Evolutionary conservation across 2,113 vertebrate species (phyloP).

Genomic region (Colistium nudipinnis): DNA sequence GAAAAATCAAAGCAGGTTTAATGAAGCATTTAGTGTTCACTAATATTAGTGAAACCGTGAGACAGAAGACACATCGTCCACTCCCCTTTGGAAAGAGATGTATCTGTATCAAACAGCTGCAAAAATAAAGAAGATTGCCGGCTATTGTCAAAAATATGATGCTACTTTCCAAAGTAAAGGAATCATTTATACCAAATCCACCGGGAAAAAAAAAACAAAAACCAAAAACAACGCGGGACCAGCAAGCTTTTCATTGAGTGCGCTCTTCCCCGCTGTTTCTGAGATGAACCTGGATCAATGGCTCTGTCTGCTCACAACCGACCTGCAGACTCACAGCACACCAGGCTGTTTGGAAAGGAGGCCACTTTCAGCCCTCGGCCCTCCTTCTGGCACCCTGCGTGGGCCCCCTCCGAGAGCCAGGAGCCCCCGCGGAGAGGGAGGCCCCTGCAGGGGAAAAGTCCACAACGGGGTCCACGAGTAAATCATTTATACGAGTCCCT

Average conservation of each 20-base stretch:
- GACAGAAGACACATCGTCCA: not conserved
- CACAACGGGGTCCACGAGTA: slow-evolving; percentile 48
- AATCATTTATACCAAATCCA: not conserved
- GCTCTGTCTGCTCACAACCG: not conserved
- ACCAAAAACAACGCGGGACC: not conserved
- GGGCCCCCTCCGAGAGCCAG: slow-evolving; percentile 21
- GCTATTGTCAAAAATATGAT: not conserved
- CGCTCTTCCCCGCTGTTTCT: not conserved
- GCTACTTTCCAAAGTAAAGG: not conserved
- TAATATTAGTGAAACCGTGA: not conserved
- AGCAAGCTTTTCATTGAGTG: not conserved
- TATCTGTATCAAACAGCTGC: not conserved
- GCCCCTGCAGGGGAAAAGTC: slow-evolving; percentile 35
- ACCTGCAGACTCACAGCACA: slow-evolving; percentile 3
- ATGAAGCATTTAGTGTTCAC: not conserved
- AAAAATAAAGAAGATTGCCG: not conserved
- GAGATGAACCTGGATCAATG: not conserved
- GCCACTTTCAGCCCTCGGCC: slow-evolving; percentile 28
- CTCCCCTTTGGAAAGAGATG: not conserved
- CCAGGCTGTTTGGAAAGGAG: slow-evolving; percentile 12
- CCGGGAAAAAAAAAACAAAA: not conserved
- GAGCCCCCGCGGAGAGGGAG: slow-evolving; percentile 31
- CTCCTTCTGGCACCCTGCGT: slow-evolving; percentile 29
- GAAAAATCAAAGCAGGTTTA: not conserved
- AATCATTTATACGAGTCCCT: slow-evolving; percentile 64